phyloP scores from a whole-genome alignment of 2,797 vertebrate species.

The Argentina silus region DNA sequence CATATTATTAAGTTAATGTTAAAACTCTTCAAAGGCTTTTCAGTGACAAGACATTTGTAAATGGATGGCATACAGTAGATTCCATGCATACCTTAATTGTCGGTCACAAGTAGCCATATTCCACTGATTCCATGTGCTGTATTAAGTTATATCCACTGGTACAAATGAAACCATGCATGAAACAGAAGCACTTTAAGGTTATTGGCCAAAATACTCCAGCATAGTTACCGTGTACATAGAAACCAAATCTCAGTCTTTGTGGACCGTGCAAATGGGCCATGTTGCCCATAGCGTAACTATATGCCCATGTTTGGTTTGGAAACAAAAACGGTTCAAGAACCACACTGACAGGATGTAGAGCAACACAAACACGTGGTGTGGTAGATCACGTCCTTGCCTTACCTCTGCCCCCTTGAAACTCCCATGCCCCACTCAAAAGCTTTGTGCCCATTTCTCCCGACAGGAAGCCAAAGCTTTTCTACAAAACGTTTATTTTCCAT shows the following conservation, averaged over 20 bases:
- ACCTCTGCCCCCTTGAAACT: background rate
- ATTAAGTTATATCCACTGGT: background rate
- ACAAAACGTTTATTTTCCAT: conserved; percentile 1
- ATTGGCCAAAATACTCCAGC: background rate
- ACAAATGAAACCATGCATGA: background rate
- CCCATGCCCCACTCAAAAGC: background rate
- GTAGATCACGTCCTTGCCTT: background rate
- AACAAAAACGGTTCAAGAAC: background rate
- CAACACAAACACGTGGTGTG: background rate
- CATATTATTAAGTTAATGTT: too few relatives aligned
- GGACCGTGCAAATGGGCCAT: background rate
- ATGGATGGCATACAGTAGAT: too few relatives aligned
- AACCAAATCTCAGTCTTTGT: background rate
- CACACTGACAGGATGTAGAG: background rate
- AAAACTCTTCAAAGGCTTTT: too few relatives aligned
- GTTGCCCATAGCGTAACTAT: background rate
- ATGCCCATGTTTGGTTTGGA: background rate
- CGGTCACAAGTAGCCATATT: too few relatives aligned
- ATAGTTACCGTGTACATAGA: background rate
- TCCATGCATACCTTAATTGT: too few relatives aligned
- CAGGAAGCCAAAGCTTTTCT: background rate
- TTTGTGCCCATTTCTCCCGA: background rate
- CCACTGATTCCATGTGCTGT: too few relatives aligned
- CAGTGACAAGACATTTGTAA: too few relatives aligned
- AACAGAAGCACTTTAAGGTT: background rate